A percentile compares a stretch with the other conserved stretches of the same genome.
phyloP scores from a whole-genome alignment of 2,113 vertebrate species.

The Gymnorhina tibicen region DNA sequence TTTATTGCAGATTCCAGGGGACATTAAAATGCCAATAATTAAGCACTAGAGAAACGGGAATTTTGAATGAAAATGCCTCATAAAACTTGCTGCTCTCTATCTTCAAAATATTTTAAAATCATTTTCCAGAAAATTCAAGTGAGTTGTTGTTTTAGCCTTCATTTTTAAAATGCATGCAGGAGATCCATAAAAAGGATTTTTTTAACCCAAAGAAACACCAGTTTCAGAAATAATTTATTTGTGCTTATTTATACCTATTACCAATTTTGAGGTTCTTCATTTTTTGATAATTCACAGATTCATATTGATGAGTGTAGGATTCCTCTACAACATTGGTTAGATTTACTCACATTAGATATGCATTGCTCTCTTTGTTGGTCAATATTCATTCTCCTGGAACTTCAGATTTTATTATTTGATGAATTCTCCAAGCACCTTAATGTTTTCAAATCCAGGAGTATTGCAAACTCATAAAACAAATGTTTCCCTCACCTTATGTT shows the following conservation, averaged over 20 bases:
- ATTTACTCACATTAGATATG: neutral
- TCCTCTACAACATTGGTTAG: neutral
- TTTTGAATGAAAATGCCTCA: neutral
- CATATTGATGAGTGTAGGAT: neutral
- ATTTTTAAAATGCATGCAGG: neutral
- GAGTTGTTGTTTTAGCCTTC: neutral
- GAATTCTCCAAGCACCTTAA: neutral
- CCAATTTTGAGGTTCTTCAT: neutral
- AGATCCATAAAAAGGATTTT: neutral
- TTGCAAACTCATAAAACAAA: neutral
- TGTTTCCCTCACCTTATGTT: neutral
- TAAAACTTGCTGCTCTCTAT: neutral
- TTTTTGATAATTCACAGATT: neutral
- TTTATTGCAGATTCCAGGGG: neutral
- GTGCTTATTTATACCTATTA: neutral
- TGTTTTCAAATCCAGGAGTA: neutral
- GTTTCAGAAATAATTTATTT: neutral
- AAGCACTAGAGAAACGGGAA: neutral
- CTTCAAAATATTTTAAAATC: neutral
- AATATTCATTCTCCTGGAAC: neutral
- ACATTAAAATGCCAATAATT: neutral
- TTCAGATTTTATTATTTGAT: constrained; percentile 1
- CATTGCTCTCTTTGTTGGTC: neutral
- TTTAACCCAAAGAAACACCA: neutral
- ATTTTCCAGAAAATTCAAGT: neutral